These are phyloP conservation scores for Drosophila rubida DNA, from an alignment of 2,888 invertebrate species.

Conservation along the genomic window DNA sequence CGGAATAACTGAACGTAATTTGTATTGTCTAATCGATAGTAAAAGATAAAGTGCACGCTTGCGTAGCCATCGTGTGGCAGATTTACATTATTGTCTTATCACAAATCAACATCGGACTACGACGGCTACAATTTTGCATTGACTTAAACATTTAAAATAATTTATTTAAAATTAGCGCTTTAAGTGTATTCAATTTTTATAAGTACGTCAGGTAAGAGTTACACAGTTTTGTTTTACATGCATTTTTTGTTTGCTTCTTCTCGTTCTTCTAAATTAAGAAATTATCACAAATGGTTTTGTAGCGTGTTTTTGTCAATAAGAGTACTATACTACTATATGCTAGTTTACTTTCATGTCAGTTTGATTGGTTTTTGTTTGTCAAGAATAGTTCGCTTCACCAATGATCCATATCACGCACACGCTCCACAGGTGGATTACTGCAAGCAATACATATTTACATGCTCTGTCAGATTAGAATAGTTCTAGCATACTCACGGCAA, in stretches of 20 bases:
- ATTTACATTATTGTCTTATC: conserved; percentile 58
- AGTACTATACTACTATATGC: conserved; percentile 16
- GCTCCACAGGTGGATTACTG: conserved; percentile 84
- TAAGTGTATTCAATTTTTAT: conserved; percentile 47
- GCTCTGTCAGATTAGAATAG: too few species aligned
- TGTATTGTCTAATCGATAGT: conserved; percentile 29
- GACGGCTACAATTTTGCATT: conserved; percentile 41
- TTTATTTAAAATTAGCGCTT: conserved; percentile 62
- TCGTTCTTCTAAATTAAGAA: conserved; percentile 62
- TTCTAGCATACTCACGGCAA: conserved; percentile 85
- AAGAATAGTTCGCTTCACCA: conserved; percentile 73
- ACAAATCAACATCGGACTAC: conserved; percentile 60
- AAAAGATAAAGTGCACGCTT: conserved; percentile 48
- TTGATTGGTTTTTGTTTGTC: conserved; percentile 30
- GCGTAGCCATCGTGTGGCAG: conserved; percentile 55
- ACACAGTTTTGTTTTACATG: conserved; percentile 55
- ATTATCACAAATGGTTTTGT: conserved; percentile 78
- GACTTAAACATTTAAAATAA: conserved; percentile 66
- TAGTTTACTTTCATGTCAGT: conserved; percentile 5
- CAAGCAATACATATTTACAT: background rate
- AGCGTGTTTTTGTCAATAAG: conserved; percentile 54
- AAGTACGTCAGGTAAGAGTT: conserved; percentile 48
- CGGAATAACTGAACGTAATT: conserved; percentile 14
- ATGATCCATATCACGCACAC: conserved; percentile 83
- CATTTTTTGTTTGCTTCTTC: conserved; percentile 32